Evolutionary conservation across 1,140 invertebrate species (phyloP).

Genomic region (Diprion similis): DNA sequence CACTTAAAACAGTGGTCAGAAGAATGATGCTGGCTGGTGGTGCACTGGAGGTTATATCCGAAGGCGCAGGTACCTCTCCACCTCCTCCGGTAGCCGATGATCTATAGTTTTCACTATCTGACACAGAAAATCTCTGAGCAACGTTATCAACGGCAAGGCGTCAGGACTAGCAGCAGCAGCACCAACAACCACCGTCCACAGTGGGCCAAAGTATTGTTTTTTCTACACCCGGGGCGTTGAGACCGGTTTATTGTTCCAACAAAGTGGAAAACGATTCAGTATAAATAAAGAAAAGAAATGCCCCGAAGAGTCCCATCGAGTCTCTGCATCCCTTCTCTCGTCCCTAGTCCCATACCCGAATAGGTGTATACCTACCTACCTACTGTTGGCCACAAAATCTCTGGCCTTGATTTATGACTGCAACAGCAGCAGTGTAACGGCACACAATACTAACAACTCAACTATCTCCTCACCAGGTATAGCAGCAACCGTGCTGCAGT

Average conservation of each 20-base stretch:
- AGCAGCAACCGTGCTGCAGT: too few relatives aligned
- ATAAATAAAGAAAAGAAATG: not conserved
- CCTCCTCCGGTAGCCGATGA: not conserved
- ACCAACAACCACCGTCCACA: not conserved
- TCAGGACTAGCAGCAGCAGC: not conserved
- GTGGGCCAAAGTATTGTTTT: not conserved
- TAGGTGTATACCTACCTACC: too few relatives aligned
- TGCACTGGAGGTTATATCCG: too few relatives aligned
- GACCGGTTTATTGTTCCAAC: conserved; percentile 2
- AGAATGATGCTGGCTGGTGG: not conserved
- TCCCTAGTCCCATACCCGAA: not conserved
- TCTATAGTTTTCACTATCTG: not conserved
- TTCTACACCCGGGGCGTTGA: not conserved
- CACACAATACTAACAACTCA: too few relatives aligned
- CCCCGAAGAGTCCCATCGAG: too few relatives aligned
- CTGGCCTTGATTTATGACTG: too few relatives aligned
- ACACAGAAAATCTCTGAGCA: not conserved
- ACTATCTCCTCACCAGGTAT: too few relatives aligned
- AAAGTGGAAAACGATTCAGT: not conserved
- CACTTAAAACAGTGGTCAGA: not conserved
- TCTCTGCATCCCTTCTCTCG: not conserved
- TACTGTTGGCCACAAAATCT: too few relatives aligned
- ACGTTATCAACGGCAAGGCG: not conserved
- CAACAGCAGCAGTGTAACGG: too few relatives aligned
- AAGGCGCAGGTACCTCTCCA: not conserved